Base-by-base conservation (phyloP, 2,797 vertebrate species). In the Rhyacichthys aspro region DNA sequence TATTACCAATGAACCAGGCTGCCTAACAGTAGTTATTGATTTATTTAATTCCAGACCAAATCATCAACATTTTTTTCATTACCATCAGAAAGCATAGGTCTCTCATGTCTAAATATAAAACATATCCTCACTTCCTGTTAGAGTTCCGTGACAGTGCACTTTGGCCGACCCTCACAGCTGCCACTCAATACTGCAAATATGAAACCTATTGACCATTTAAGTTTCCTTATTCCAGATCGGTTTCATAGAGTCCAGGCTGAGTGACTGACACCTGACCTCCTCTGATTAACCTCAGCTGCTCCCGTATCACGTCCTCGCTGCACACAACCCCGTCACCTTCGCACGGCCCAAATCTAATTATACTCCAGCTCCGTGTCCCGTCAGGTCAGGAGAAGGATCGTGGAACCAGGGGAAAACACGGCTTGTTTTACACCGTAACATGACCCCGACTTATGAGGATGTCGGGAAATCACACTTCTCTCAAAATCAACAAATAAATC, bases 141-240 rank as follows among this genome's bases (percentile, higher is more conserved):
- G n/a, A 57, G 47, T 55, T 19, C 19, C 43, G 18, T 39, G 45
- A 56, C 65, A 55, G 37, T 43, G 42, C 3, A 3, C 16, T 43
- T 17, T 16, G 9, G 42, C 42, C n/a, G 8, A 15, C 14, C 38
- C 28, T 37, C 7, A 11, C 23, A 28, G 15, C 23, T 49, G 33
- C 42, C 55, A 45, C 11, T 67, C 39, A 57, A 66, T 54, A 48
- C 47, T 58, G 63, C 72, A 64, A 79, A 79, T 66, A 39, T 67
- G 50, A 73, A 75, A 80, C 69, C 55, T 64, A 64, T 47, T 56
- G 61, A 81, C 74, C 67, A 70, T 42, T 58, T 70, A n/a, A 43
- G 42, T 75, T 67, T 73, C 61, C 61, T 68, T 56, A 66, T 74
- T 36, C 9, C 48, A 50, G 70, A 82, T 87, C 66, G 10, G 43